Evolutionary conservation across 35 echinoderm and acorn worm species (phyloP).

Genomic region (Ptychodera flava): DNA sequence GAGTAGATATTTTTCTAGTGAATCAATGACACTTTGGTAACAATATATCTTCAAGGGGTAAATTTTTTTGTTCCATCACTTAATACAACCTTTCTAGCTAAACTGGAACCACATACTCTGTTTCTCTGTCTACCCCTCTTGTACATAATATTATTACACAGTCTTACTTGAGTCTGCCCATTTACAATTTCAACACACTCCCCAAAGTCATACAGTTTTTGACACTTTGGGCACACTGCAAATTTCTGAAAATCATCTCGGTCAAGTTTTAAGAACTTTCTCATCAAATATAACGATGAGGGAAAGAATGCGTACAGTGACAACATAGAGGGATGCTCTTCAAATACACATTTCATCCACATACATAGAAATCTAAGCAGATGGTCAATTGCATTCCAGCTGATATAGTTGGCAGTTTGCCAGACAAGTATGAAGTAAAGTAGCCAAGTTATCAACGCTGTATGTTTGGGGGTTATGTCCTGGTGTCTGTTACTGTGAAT

Average conservation of each 20-base stretch:
- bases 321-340: neutral
- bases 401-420: neutral
- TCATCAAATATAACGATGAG: neutral
- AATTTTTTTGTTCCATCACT: neutral
- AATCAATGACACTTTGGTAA: neutral
- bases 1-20: neutral
- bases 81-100: neutral
- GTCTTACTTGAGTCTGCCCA: neutral
- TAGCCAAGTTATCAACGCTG: too few relatives aligned
- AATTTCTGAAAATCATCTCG: neutral
- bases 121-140: neutral
- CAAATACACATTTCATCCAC: neutral
- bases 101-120: neutral
- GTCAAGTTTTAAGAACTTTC: neutral
- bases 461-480: too few relatives aligned
- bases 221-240: neutral
- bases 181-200: neutral
- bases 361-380: neutral
- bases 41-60: neutral
- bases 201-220: neutral
- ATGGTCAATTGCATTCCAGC: neutral
- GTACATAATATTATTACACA: neutral
- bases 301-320: neutral
- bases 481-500: too few relatives aligned
- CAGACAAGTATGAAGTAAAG: neutral